These are phyloP conservation scores for Lordiphosa collinella DNA, from an alignment of 1,140 invertebrate species.

Conservation along the genomic window DNA sequence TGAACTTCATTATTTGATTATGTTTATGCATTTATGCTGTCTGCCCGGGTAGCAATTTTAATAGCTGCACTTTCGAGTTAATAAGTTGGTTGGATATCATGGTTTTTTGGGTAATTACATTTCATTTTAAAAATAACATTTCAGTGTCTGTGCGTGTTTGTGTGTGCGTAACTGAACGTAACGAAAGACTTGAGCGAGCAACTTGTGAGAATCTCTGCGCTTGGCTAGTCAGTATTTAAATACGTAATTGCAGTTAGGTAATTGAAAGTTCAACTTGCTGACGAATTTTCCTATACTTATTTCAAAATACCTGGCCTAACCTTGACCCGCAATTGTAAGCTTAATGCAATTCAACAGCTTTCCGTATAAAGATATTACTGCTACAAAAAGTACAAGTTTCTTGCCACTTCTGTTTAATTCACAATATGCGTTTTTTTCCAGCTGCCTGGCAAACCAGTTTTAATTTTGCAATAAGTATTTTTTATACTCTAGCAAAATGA, in stretches of 20 bases:
- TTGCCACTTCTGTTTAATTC: constrained; percentile 36
- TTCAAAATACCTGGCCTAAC: constrained; percentile 5
- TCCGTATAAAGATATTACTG: constrained; percentile 25
- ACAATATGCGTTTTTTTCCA: constrained; percentile 21
- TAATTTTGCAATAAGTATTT: constrained; percentile 11
- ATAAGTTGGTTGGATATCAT: constrained; percentile 35
- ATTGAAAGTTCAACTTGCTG: constrained; percentile 7
- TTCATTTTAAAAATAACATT: constrained; percentile 64
- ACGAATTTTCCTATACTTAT: constrained; percentile 5
- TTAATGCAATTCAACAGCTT: constrained; percentile 33
- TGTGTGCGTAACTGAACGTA: constrained; percentile 25
- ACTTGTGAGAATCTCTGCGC: constrained; percentile 44
- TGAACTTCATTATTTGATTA: constrained; percentile 39
- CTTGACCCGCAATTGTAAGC: constrained; percentile 61
- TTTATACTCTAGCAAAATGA: background rate
- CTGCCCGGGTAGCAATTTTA: constrained; percentile 24
- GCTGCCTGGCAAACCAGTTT: constrained; percentile 41
- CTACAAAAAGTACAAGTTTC: constrained; percentile 41
- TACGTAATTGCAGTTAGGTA: constrained; percentile 32
- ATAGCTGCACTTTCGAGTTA: constrained; percentile 42
- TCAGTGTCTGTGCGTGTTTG: constrained; percentile 43
- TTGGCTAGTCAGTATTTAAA: constrained; percentile 16
- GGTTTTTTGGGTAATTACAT: constrained; percentile 64
- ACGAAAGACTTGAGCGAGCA: constrained; percentile 37
- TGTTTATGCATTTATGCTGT: constrained; percentile 29